Evolutionary conservation across 2,888 invertebrate genomes (phyloP), one percentile per base, ranked within the genome.

Genomic region (Phengaris alcon): DNA sequence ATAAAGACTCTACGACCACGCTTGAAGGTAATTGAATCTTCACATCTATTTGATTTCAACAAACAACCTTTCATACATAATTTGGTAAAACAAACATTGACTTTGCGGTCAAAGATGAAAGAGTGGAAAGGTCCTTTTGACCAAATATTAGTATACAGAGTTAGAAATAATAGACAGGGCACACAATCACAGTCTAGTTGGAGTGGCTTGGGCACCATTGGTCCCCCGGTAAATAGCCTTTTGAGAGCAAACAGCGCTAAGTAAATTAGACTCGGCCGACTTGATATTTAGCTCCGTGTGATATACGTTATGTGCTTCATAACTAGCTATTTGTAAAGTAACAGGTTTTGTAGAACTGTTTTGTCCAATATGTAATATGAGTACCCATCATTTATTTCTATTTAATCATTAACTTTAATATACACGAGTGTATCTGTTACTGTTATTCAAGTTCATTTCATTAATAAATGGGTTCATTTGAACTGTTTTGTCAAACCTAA

Each of bases 111-210:
- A 83, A 82, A 91, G 89, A 91, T 90, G 84, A 91, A 92, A 92
- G 83, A 84, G 85, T 78, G 79, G 78, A 77, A 79, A 82, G 82
- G 86, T 88, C 87, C 86, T 87, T 90, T 90, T 91, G 87, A 86
- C 88, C 88, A 93, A 93, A 92, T 87, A 91, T 86, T 83, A 85
- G 86, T 84, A 85, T 82, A 84, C 86, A 85, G 90, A 88, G 90
- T 90, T 90, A 90, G 90, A 92, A 91, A 92, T 92, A 92, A 93
- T 91, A 92, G 90, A 90, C 82, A 83, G 89, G 86, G 91, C 80
- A 84, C 88, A 91, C 84, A 77, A 79, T 83, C 89, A 87, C 85
- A 88, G 91, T 91, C 88, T 85, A 91, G 15, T 72, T 72, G 51
- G 52, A 52, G 51, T 52, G 15, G 48, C 22, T 15, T 22, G 72